Evolutionary conservation across 2,888 invertebrate species (phyloP), one percentile per base, ranked within the genome.

Genomic region (Strigamia crassipes): DNA sequence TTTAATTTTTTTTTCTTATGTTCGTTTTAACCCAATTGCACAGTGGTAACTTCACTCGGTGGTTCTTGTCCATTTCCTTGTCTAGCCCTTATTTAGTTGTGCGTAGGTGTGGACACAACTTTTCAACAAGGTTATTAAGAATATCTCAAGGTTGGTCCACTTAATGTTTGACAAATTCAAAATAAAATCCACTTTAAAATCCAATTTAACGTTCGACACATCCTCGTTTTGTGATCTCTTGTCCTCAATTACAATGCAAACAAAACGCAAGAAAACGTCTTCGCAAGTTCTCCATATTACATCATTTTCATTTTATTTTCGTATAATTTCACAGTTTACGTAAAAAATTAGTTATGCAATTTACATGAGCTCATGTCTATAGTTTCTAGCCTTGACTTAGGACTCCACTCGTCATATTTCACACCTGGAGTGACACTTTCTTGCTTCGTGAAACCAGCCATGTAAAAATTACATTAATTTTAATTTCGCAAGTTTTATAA

Each of bases 41-140:
- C 9, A 56, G 10, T 10, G 10, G 38, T 38, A 38, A 21, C 21
- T 56, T 18, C 10, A 9, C 18, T 15, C 9, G n/a, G 56, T 56
- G 56, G 56, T 56, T 56, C 18, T 56, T n/a, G 56, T 56, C 56
- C 56, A 56, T 56, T 56, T 56, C 56, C 56, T 56, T 56, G 56
- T 56, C 56, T 18, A 56, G 21, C 56, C 56, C 56, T 56, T 56
- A 56, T 56, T 18, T 9, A 56, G 56, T 3, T 18, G 21, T 56
- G 21, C 18, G 56, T 56, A 56, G 56, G 56, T 56, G 56, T 56
- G 56, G 56, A 56, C 56, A 56, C 56, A 56, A 18, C 56, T 56
- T 56, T 56, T 56, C 56, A 56, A 56, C 56, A 56, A 56, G 56
- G 56, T 56, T 56, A 56, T 56, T 56, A 56, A 56, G 56, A 18